Evolutionary conservation across 2,797 vertebrate genomes (phyloP).

Genomic region (Darevskia nairensis): DNA sequence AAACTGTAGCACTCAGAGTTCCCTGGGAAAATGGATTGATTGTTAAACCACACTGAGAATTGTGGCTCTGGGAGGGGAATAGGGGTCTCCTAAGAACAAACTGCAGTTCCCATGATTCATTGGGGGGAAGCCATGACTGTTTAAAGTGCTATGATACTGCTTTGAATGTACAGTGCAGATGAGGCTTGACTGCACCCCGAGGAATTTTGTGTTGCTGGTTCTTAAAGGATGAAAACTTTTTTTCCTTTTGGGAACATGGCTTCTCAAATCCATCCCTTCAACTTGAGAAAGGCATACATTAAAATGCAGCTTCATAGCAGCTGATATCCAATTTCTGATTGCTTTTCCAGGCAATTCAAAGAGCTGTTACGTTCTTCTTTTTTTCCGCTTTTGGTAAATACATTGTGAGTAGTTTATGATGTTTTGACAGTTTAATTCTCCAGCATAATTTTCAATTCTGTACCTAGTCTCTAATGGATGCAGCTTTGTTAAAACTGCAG

Average conservation of each 20-base stretch:
- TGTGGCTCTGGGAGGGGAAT: no score
- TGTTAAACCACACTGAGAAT: no score
- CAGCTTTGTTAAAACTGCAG: constrained; percentile 48
- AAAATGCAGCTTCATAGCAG: background rate
- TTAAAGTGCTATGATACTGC: no score
- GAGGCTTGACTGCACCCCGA: background rate
- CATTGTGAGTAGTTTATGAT: constrained; percentile 59
- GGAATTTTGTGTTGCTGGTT: background rate
- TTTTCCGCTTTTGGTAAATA: constrained; percentile 41
- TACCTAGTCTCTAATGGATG: constrained; percentile 54
- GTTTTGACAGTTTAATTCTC: constrained; percentile 63
- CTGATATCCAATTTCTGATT: constrained; percentile 29
- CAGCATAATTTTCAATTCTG: constrained; percentile 60
- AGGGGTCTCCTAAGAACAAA: no score
- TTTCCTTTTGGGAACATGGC: background rate
- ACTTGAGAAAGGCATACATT: background rate
- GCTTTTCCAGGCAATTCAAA: constrained; percentile 49
- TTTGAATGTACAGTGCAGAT: no score
- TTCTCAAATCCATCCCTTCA: background rate
- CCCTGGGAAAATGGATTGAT: no score
- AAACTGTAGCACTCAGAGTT: no score
- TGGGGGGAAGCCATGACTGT: no score
- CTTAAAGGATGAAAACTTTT: background rate
- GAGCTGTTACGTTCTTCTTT: constrained; percentile 19
- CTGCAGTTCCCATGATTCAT: no score